These are phyloP conservation scores for Folsomia candida DNA, from an alignment of 2,888 invertebrate species.

Conservation along the genomic window DNA sequence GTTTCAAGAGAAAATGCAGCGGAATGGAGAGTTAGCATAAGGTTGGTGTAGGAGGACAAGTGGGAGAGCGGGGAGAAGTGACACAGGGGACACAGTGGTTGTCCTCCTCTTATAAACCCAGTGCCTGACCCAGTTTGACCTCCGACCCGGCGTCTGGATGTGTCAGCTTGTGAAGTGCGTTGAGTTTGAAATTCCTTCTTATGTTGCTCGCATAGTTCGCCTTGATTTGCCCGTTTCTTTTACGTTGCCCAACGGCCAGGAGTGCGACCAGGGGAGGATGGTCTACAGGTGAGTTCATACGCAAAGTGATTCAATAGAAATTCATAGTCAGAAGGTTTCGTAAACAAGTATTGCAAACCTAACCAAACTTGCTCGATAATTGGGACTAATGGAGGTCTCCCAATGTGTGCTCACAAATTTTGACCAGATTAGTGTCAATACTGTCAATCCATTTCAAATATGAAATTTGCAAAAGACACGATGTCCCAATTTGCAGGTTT, in stretches of 20 bases:
- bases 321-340: too few relatives aligned
- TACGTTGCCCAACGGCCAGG: conserved; percentile 32
- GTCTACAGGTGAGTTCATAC: too few relatives aligned
- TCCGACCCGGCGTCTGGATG: conserved; percentile 18
- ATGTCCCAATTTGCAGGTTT: too few relatives aligned
- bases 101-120: background rate
- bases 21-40: background rate
- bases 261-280: conserved; percentile 37
- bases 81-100: background rate
- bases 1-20: background rate
- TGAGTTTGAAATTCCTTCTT: conserved; percentile 43
- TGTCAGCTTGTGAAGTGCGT: conserved; percentile 44
- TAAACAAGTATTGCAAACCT: too few relatives aligned
- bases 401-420: too few relatives aligned
- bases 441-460: too few relatives aligned
- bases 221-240: conserved; percentile 40
- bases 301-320: too few relatives aligned
- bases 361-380: too few relatives aligned
- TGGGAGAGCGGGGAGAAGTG: background rate
- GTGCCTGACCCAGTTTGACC: background rate
- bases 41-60: background rate
- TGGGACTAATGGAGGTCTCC: too few relatives aligned
- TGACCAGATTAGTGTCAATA: too few relatives aligned
- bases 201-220: conserved; percentile 43
- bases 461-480: too few relatives aligned